Evolutionary conservation across 2,888 invertebrate species (phyloP).

Genomic region (Halocaridina rubra): DNA sequence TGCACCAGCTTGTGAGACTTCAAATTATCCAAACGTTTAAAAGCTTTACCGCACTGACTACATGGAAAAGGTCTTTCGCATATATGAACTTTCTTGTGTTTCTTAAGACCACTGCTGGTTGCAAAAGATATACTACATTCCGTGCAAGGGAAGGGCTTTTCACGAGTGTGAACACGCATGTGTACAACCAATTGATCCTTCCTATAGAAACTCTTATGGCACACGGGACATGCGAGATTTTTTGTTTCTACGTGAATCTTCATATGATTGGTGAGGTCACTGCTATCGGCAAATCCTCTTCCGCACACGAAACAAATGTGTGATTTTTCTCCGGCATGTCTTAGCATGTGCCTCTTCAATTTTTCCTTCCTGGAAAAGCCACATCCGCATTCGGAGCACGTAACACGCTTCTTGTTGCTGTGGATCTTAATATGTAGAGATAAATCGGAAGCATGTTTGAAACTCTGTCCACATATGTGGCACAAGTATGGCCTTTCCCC

Average conservation of each 20-base stretch:
- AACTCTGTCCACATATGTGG: too few species aligned
- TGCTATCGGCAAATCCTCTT: not conserved
- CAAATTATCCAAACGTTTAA: not conserved
- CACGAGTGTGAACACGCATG: not conserved
- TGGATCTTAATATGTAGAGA: too few species aligned
- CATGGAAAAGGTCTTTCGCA: not conserved
- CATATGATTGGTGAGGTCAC: not conserved
- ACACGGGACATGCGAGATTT: not conserved
- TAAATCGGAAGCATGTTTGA: too few species aligned
- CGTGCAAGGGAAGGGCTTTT: not conserved
- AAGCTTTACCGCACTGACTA: not conserved
- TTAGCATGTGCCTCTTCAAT: not conserved
- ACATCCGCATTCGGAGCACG: not conserved
- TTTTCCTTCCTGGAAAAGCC: not conserved
- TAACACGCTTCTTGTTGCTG: too few species aligned
- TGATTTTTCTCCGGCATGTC: not conserved
- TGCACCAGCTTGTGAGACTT: not conserved
- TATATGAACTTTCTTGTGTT: not conserved
- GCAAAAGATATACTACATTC: not conserved
- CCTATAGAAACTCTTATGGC: not conserved
- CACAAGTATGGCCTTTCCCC: too few species aligned
- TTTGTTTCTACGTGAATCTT: not conserved
- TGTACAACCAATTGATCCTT: not conserved
- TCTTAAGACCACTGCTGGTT: not conserved
- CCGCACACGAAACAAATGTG: not conserved